Base-by-base conservation (phyloP, 2,797 vertebrate genomes). In the Labroides dimidiatus region DNA sequence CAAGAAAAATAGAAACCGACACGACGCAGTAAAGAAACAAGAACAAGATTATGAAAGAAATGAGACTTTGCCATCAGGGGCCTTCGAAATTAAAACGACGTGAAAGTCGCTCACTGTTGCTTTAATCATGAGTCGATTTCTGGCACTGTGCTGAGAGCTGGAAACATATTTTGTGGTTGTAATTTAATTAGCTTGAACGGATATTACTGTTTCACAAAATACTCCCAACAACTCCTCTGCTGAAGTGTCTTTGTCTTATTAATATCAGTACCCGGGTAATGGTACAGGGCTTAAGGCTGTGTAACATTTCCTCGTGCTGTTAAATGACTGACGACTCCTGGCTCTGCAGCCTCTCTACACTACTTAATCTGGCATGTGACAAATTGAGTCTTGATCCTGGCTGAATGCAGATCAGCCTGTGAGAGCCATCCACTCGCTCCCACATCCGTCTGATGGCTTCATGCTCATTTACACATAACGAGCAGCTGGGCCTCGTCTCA, bases 401-500 rank as follows among this genome's bases (percentile, higher is more conserved):
- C 69, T 84, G 84, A 87, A 89, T 85, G 77, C 68, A 80, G 80
- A 83, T 84, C 72, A 66, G 75, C 47, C 55, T 44, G 56, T 80
- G 81, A 91, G 84, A 86, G 88, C 84, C 79, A 84, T 89, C 70
- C 81, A 80, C 83, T 84, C 69, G 10, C 30, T 33, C 62, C 71
- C 60, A 61, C 43, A 64, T 63, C 56, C 27, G 3, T 20, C 44
- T 42, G 82, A 67, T 65, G 76, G 73, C 85, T 86, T 88, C 70
- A 81, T 82, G 81, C 87, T 91, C 85, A 82, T 90, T 85, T 86
- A 77, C 75, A 88, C 87, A 65, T 89, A 89, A 92, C 68, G 24
- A 92, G 86, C 81, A 77, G 84, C 86, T 75, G 77, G 45, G 64
- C 81, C 80, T 78, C 54, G 68, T 67, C 85, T 85, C 63, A 82